phyloP scores from a whole-genome alignment of 2,888 invertebrate species.

The Coleophora deauratella region DNA sequence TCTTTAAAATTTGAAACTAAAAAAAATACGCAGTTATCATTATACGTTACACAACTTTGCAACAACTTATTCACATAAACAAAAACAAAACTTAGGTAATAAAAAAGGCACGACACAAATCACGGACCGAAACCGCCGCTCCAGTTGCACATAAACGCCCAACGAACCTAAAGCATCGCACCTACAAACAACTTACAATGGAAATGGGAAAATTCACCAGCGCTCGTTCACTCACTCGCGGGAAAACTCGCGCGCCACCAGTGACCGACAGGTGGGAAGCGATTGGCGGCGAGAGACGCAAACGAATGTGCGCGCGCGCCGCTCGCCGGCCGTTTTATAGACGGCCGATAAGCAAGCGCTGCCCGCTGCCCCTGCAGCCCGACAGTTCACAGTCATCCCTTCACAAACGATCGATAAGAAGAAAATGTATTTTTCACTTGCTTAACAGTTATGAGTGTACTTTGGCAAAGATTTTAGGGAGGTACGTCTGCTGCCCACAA shows the following conservation, averaged over 20 bases:
- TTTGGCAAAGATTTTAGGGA: too few relatives aligned
- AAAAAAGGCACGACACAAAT: constrained; percentile 16
- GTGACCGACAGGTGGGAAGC: constrained; percentile 38
- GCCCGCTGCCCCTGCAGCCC: not conserved
- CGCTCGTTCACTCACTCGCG: constrained; percentile 62
- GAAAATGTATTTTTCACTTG: too few relatives aligned
- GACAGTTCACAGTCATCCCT: not conserved
- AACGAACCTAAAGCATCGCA: too few relatives aligned
- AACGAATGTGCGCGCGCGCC: constrained; percentile 68
- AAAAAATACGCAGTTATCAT: constrained; percentile 6
- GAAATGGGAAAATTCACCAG: constrained; percentile 45
- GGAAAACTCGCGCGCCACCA: constrained; percentile 43
- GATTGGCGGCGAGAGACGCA: constrained; percentile 46
- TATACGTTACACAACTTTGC: too few relatives aligned
- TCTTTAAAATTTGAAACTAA: too few relatives aligned
- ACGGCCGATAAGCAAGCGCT: constrained; percentile 41
- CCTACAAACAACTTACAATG: not conserved
- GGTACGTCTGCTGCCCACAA: too few relatives aligned
- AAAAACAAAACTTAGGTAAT: too few relatives aligned
- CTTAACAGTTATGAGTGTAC: too few relatives aligned
- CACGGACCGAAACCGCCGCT: constrained; percentile 19
- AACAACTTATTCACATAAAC: constrained; percentile 8
- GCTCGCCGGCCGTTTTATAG: constrained; percentile 46
- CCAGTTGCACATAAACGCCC: constrained; percentile 17
- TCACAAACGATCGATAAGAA: not conserved